Base-by-base conservation (phyloP, 2,113 vertebrate genomes). In the Dasyornis broadbenti region DNA sequence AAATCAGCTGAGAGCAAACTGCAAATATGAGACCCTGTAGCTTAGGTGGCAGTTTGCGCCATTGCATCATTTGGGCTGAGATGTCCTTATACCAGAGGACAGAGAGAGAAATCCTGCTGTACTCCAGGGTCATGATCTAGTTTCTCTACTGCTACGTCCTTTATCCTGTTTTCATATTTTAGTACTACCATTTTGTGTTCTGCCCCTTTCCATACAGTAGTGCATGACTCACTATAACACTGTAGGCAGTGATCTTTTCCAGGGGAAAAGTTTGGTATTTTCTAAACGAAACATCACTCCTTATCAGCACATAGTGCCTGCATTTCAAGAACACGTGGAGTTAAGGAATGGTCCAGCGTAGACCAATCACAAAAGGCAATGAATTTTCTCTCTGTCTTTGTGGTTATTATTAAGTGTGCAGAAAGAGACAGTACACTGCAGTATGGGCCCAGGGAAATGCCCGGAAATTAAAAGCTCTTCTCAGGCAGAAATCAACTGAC, bases 1-100 rank as follows among this genome's bases (percentile, higher is more conserved):
- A 68, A 88, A 88, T 92, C 72, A 90, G 56, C 68, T 35, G 65
- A 92, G 88, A 90, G 64, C 88, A 89, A 96, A 90, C 71, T 93
- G 65, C 90, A 91, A 63, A 93, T 42, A 83, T 0, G 57, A 90
- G 64, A 81, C 13, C 52, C 52, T 59, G 80, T 30, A 64, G 47
- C 26, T 64, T 27, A 47, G 82, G 64, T 42, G 56, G 64, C 71
- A 81, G 27, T 37, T 66, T 88, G 60, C 66, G 68, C 4, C 82
- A 81, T 86, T 95, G 92, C 90, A 75, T n/a, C 85, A 86, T 0
- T 71, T 85, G 54, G 68, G n/a, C 27, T 42, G 75, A 91, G 75
- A 50, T 5, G 13, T 52, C 57, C 75, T 65, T 30, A 90, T 2
- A 44, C 37, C 26, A 40, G 78, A 82, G 65, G 30, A 45, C 37